phyloP scores from a whole-genome alignment of 1,140 invertebrate genomes.

The Araneus ventricosus region DNA sequence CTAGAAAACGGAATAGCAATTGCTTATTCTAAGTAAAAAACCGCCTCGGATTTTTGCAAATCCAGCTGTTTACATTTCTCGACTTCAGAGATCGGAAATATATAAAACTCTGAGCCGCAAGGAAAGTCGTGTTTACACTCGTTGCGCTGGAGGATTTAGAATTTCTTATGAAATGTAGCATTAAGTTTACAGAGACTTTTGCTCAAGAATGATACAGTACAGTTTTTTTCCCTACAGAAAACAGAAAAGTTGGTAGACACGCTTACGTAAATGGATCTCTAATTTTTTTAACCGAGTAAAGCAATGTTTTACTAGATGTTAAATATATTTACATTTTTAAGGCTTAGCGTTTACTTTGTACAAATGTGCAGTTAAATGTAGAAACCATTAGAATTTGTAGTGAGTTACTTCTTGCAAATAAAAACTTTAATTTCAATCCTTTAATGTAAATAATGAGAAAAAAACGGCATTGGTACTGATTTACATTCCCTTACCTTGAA shows the following conservation, averaged over 20 bases:
- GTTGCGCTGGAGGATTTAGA: not conserved
- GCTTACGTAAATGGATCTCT: not conserved
- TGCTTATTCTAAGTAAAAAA: slow-evolving; percentile 30
- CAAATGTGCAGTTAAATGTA: no score
- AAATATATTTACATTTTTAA: no score
- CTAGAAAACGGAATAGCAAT: slow-evolving; percentile 34
- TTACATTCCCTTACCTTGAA: no score
- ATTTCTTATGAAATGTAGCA: slow-evolving; percentile 45
- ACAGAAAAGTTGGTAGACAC: not conserved
- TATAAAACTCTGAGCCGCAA: slow-evolving; percentile 37
- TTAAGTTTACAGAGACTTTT: not conserved
- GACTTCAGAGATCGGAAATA: slow-evolving; percentile 40
- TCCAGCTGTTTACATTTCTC: slow-evolving; percentile 55
- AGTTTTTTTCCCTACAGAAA: not conserved
- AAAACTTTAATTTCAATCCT: no score
- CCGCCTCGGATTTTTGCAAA: slow-evolving; percentile 32
- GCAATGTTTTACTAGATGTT: no score
- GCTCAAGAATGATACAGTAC: not conserved
- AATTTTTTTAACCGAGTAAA: not conserved
- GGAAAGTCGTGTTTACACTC: slow-evolving; percentile 24
- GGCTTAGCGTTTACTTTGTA: no score
- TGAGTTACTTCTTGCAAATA: no score
- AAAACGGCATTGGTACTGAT: no score
- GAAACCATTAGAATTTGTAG: no score
- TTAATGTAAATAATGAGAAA: no score